phyloP scores from a whole-genome alignment of 1,140 invertebrate species.

The Pseudomyrmex sp. region DNA sequence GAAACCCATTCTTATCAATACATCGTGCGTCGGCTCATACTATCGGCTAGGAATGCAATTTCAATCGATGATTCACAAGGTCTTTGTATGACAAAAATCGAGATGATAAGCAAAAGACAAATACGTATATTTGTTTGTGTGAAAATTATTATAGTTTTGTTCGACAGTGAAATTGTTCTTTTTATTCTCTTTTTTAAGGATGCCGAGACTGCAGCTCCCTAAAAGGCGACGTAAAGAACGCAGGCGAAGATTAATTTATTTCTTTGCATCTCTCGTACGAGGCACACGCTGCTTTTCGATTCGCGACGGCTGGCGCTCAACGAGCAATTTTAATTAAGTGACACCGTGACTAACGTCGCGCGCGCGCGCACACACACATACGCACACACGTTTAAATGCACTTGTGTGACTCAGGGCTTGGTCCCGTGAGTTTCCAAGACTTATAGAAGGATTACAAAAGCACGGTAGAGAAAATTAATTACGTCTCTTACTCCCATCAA shows the following conservation, averaged over 20 bases:
- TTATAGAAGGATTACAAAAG: constrained; percentile 28
- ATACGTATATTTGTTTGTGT: not conserved
- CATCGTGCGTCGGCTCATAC: constrained; percentile 28
- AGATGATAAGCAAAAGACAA: not conserved
- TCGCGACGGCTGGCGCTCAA: constrained; percentile 35
- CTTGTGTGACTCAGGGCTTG: constrained; percentile 50
- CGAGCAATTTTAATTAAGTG: constrained; percentile 61
- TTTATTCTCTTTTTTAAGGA: not conserved
- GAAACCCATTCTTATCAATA: constrained; percentile 68
- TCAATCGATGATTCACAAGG: too few species aligned
- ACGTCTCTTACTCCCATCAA: not conserved
- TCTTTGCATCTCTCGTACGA: constrained; percentile 45
- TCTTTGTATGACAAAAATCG: not conserved
- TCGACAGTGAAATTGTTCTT: not conserved
- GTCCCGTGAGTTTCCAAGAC: constrained; percentile 54
- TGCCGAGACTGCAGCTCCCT: not conserved
- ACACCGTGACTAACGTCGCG: constrained; percentile 53
- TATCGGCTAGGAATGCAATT: not conserved
- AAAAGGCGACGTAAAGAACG: constrained; percentile 1
- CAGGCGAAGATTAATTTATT: constrained; percentile 40
- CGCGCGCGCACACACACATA: not conserved
- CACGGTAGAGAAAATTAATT: constrained; percentile 33
- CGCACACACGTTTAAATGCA: constrained; percentile 22
- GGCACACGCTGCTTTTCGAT: constrained; percentile 15
- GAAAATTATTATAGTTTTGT: constrained; percentile 11